Evolutionary conservation across 1,140 invertebrate genomes (phyloP).

Genomic region (Galleria mellonella): DNA sequence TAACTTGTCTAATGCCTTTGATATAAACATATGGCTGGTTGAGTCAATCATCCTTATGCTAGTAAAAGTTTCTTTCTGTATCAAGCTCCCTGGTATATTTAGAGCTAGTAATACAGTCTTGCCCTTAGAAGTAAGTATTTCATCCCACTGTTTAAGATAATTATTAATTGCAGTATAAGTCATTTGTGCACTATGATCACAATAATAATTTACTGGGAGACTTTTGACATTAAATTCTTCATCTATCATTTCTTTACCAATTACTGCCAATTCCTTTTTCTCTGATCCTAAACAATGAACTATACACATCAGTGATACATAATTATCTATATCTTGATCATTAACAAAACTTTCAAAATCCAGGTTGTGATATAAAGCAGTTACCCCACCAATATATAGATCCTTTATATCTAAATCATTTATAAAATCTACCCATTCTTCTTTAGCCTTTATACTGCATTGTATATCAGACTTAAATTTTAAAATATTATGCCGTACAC

Average conservation of each 20-base stretch:
- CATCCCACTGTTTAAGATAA: slow-evolving; percentile 22
- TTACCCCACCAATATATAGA: slow-evolving; percentile 17
- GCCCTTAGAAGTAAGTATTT: slow-evolving; percentile 11
- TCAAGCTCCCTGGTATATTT: no score
- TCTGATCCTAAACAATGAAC: slow-evolving; percentile 14
- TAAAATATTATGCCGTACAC: slow-evolving; percentile 19
- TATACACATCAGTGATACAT: slow-evolving; percentile 16
- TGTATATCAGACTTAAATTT: slow-evolving; percentile 12
- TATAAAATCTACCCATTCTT: slow-evolving; percentile 17
- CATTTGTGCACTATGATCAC: slow-evolving; percentile 11
- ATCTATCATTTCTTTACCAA: slow-evolving; percentile 13
- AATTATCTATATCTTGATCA: slow-evolving; percentile 9
- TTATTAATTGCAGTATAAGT: slow-evolving; percentile 12
- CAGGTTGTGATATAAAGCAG: slow-evolving; percentile 15
- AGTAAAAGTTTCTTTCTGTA: no score
- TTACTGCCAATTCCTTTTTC: slow-evolving; percentile 15
- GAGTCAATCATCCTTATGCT: no score
- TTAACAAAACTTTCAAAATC: slow-evolving; percentile 18
- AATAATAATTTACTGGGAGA: slow-evolving; percentile 19
- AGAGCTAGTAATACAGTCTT: no score
- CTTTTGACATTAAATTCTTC: slow-evolving; percentile 14
- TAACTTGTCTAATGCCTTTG: slow-evolving; percentile 15
- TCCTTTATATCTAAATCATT: slow-evolving; percentile 9
- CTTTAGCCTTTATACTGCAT: slow-evolving; percentile 8
- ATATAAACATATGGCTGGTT: slow-evolving; percentile 8